A percentile compares a stretch with the other conserved stretches of the same genome.
Evolutionary conservation across 1,140 invertebrate species (phyloP).

Genomic region (Drosophila pachea): DNA sequence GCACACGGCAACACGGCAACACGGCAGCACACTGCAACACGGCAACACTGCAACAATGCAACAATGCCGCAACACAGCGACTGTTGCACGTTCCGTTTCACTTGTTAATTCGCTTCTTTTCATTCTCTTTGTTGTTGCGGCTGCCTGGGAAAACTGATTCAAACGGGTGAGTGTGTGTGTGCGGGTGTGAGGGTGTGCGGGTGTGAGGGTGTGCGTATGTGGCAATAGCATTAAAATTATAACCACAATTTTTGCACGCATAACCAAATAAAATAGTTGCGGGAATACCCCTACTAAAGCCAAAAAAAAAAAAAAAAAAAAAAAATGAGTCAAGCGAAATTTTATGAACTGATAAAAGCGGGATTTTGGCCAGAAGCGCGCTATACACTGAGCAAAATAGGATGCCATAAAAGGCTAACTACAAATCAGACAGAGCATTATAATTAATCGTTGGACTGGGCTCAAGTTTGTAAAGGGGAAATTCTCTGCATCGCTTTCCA

Average conservation of each 20-base stretch:
- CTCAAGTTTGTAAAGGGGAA: too few species aligned
- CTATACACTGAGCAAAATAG: too few species aligned
- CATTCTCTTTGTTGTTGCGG: slow-evolving; percentile 7
- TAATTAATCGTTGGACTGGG: too few species aligned
- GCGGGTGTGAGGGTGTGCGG: neutral
- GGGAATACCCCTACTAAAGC: slow-evolving; percentile 19
- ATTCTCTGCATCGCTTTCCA: too few species aligned
- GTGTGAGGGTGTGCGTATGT: slow-evolving; percentile 12
- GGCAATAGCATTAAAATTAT: slow-evolving; percentile 57
- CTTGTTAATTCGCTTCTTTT: slow-evolving; percentile 34
- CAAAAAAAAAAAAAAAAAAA: neutral
- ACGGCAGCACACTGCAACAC: slow-evolving; percentile 22
- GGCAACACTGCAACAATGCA: slow-evolving; percentile 31
- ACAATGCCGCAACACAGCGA: neutral
- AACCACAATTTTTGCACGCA: slow-evolving; percentile 52
- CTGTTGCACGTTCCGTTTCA: slow-evolving; percentile 28
- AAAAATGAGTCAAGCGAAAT: too few species aligned
- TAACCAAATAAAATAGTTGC: slow-evolving; percentile 16
- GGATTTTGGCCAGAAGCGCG: too few species aligned
- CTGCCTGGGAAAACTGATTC: neutral
- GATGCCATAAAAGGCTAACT: too few species aligned
- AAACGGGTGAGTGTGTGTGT: slow-evolving; percentile 1
- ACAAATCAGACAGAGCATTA: too few species aligned
- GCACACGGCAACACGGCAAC: neutral
- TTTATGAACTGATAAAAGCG: too few species aligned